Conservation (phyloP, 2,888 invertebrate genomes). For the Merodon equestris region DNA sequence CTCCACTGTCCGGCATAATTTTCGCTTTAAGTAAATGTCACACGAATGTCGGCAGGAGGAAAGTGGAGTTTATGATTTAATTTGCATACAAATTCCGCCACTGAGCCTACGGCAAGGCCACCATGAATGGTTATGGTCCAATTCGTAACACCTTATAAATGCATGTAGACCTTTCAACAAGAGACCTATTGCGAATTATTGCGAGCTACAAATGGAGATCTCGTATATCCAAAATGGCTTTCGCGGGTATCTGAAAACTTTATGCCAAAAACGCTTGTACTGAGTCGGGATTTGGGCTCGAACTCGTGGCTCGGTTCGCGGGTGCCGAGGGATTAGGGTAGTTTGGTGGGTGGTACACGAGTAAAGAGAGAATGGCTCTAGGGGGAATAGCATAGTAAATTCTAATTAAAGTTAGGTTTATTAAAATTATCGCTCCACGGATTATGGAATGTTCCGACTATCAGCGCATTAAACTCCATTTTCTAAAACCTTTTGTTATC, state of each 20-base stretch:
- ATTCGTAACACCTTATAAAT: conserved; percentile 57
- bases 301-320: no score
- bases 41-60: not conserved
- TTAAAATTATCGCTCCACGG: no score
- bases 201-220: conserved; percentile 43
- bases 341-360: no score
- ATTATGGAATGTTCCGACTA: no score
- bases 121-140: conserved; percentile 47
- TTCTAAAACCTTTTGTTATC: no score
- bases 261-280: not conserved
- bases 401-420: no score
- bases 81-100: conserved; percentile 62
- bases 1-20: conserved; percentile 47
- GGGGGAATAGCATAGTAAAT: no score
- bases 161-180: conserved; percentile 52
- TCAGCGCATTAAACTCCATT: no score
- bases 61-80: conserved; percentile 40
- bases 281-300: no score
- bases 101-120: conserved; percentile 49
- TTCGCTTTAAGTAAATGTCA: conserved; percentile 42
- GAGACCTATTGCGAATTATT: conserved; percentile 48
- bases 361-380: no score
- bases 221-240: conserved; percentile 39
- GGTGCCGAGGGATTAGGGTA: not conserved
- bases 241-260: conserved; percentile 25